Evolutionary conservation across 2,797 vertebrate species (phyloP).

Genomic region (Lophius americanus): DNA sequence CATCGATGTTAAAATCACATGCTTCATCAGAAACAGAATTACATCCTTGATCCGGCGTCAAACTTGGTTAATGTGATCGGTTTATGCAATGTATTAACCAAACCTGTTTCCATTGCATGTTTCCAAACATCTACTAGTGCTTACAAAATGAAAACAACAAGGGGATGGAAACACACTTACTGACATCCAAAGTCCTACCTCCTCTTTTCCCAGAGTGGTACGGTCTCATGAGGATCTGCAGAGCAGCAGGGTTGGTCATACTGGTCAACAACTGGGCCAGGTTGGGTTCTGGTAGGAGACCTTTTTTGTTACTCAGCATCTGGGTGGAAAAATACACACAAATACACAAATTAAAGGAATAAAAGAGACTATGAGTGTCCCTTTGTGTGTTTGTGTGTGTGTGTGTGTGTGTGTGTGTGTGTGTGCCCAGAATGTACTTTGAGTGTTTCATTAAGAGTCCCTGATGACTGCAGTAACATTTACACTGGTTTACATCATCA

Average conservation of each 20-base stretch:
- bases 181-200: conserved; percentile 68
- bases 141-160: neutral
- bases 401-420: conserved; percentile 12
- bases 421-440: conserved; percentile 45
- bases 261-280: conserved; percentile 93
- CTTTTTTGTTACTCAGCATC: conserved; percentile 93
- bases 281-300: conserved; percentile 93
- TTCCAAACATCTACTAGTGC: neutral
- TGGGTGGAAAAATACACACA: conserved; percentile 58
- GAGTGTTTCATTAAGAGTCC: conserved; percentile 63
- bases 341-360: conserved; percentile 28
- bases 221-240: conserved; percentile 93
- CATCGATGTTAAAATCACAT: no score
- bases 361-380: conserved; percentile 8
- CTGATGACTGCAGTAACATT: conserved; percentile 61
- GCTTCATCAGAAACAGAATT: no score
- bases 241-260: conserved; percentile 92
- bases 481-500: conserved; percentile 73
- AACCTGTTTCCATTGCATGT: no score
- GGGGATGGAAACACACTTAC: neutral
- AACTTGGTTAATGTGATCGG: no score
- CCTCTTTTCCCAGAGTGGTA: conserved; percentile 87
- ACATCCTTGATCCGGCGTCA: no score
- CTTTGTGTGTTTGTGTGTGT: conserved; percentile 9
- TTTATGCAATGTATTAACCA: no score